Base-by-base conservation (phyloP, 1,140 invertebrate genomes). In the Saccostrea glomerata region DNA sequence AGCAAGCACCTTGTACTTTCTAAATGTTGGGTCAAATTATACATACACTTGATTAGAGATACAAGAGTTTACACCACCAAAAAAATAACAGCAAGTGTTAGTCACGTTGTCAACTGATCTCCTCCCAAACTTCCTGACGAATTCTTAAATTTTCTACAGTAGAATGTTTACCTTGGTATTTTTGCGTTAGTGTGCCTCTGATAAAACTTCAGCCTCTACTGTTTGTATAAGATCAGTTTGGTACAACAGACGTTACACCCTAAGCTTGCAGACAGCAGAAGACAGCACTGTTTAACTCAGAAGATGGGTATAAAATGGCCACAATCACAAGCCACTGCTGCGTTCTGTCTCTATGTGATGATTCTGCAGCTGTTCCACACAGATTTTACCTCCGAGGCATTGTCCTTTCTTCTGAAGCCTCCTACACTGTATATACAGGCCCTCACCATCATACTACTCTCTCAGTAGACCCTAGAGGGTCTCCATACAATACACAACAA, bases 121-220 rank as follows among this genome's bases (percentile, higher is more conserved):
- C 58, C 58, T 63, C 58, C 58, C 58, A 77, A 77, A 36, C 25
- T 77, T 77, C 25, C 30, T 77, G 47, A 47, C 47, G 9, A 47
- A 47, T 47, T 47, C 47, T 25, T 36, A 15, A 77, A 77, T 23
- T 36, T 25, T 77, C 30, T 30, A 30, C 23, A 15, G 70, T 77
- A 77, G 30, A 77, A 30, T 77, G 70, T 77, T 77, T 77, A 77
- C 70, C 70, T 77, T 77, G 23, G 9, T 77, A 15, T 77, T 77
- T 77, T 77, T 77, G 70, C 70, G 15, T 11, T 77, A 30, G 70
- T 77, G 23, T 17, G 11, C 25, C 25, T 36, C 25, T 36, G 70
- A 77, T 77, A 77, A 77, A 77, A 77, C 70, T 77, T 77, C 70
- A 77, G 70, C 70, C 30, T 77, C 70, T 77, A 77, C 70, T 77